Evolutionary conservation across 1,140 invertebrate species (phyloP).

Genomic region (Micrasema longulum): DNA sequence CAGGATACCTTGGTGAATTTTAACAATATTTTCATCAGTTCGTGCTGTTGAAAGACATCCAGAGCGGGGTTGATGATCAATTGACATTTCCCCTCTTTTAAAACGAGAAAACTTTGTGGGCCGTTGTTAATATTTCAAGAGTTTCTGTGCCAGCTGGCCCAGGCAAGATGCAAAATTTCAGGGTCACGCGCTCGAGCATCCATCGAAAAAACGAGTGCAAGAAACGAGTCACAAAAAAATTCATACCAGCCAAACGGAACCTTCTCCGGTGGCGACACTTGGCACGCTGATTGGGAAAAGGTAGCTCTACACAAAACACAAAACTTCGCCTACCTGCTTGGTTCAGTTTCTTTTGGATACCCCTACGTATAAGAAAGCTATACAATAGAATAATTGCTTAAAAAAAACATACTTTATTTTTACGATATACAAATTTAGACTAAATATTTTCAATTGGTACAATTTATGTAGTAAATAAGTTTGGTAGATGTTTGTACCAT

Average conservation of each 20-base stretch:
- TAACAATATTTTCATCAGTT: conserved; percentile 5
- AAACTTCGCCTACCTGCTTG: too few relatives aligned
- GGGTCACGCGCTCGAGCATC: not conserved
- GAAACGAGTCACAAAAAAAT: not conserved
- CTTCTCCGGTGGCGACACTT: not conserved
- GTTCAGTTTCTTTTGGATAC: too few relatives aligned
- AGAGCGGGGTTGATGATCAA: conserved; percentile 4
- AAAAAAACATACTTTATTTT: too few relatives aligned
- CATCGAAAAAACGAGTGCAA: conserved; percentile 2
- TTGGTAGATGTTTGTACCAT: too few relatives aligned
- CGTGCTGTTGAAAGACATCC: not conserved
- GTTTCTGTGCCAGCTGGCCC: not conserved
- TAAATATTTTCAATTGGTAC: too few relatives aligned
- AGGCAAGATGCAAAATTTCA: conserved; percentile 3
- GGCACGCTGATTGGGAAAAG: not conserved
- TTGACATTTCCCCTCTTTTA: conserved; percentile 14
- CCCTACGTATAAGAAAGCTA: too few relatives aligned
- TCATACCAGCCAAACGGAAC: conserved; percentile 7
- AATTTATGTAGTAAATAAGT: too few relatives aligned
- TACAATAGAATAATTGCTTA: too few relatives aligned
- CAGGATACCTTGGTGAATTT: not conserved
- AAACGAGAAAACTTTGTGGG: not conserved
- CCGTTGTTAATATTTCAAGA: conserved; percentile 4
- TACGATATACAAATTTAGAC: too few relatives aligned
- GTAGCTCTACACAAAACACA: conserved; percentile 21